phyloP scores from a whole-genome alignment of 2,113 vertebrate species.

The Sinocyclocheilus anshuiensis region DNA sequence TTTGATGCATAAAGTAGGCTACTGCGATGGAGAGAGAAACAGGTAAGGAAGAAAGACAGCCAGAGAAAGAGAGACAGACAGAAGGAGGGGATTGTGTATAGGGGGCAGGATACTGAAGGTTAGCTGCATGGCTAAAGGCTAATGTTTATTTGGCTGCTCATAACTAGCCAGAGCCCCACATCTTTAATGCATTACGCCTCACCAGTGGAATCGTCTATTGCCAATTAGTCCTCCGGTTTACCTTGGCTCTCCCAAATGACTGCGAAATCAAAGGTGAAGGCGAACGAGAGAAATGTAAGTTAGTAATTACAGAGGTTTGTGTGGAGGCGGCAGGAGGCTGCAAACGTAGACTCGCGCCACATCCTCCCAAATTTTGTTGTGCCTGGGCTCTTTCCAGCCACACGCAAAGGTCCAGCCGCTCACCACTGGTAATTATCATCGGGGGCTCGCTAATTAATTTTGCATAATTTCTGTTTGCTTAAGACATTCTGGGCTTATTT shows the following conservation, averaged over 20 bases:
- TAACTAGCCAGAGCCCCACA: conserved; percentile 37
- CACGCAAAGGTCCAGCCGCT: conserved; percentile 29
- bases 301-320: conserved; percentile 60
- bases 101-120: conserved; percentile 17
- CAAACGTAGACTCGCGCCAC: conserved; percentile 49
- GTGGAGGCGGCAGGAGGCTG: conserved; percentile 43
- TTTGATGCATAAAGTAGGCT: neutral
- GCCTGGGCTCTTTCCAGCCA: conserved; percentile 55
- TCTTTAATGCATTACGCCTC: conserved; percentile 54
- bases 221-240: conserved; percentile 60
- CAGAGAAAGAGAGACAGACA: neutral
- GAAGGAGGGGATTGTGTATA: neutral
- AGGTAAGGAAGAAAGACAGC: neutral
- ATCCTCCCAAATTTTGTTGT: conserved; percentile 56
- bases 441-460: conserved; percentile 59
- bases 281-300: conserved; percentile 52
- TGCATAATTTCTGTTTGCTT: conserved; percentile 57
- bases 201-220: conserved; percentile 49
- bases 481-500: conserved; percentile 54
- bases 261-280: conserved; percentile 60
- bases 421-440: conserved; percentile 62
- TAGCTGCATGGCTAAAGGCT: conserved; percentile 37
- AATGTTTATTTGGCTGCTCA: conserved; percentile 55
- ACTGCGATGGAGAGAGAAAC: neutral
- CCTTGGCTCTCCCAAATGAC: conserved; percentile 52